phyloP scores from a whole-genome alignment of 1,140 invertebrate genomes.

The Akabosia matsudoensis region DNA sequence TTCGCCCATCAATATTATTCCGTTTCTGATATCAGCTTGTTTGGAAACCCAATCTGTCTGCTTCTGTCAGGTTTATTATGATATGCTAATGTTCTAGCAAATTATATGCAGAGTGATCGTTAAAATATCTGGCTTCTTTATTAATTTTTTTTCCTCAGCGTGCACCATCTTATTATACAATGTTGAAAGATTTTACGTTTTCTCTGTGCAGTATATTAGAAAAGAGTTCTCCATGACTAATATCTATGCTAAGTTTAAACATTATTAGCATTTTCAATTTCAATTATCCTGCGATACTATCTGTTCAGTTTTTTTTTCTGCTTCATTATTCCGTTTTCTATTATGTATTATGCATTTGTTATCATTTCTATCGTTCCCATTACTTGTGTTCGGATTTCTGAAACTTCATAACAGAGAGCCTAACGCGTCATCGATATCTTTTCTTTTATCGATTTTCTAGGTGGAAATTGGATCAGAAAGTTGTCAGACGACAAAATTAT shows the following conservation, averaged over 20 bases:
- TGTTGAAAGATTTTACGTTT: neutral
- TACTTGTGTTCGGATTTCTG: neutral
- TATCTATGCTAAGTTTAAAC: no score
- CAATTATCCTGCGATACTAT: no score
- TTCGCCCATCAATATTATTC: neutral
- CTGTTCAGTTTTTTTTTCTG: no score
- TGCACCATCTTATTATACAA: neutral
- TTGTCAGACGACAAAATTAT: constrained; percentile 71
- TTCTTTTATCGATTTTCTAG: constrained; percentile 41
- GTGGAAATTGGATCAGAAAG: constrained; percentile 69
- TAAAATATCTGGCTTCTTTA: constrained; percentile 8
- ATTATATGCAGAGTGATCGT: neutral
- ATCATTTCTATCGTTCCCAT: no score
- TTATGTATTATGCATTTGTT: no score
- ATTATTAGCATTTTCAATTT: no score
- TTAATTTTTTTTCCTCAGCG: neutral
- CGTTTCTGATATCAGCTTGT: neutral
- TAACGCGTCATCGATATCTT: neutral
- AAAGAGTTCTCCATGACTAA: no score
- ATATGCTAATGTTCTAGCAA: neutral
- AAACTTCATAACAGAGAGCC: neutral
- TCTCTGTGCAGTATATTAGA: neutral
- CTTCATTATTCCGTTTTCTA: no score
- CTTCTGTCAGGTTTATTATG: neutral
- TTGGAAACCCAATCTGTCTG: neutral